phyloP scores from a whole-genome alignment of 2,888 invertebrate genomes.

The Mallateleia sp. region DNA sequence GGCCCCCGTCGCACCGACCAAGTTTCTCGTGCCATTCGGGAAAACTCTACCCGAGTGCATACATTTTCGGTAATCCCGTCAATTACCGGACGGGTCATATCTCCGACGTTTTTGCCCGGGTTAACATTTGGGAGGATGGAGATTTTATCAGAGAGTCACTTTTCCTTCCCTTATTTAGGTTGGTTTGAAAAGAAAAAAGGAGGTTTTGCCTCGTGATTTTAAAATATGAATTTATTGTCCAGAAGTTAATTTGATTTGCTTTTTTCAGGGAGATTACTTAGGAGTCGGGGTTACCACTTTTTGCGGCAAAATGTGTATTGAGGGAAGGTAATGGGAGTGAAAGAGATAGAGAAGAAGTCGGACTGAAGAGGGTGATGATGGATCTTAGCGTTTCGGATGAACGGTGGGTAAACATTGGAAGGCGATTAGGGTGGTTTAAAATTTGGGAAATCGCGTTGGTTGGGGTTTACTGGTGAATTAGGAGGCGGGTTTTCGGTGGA shows the following conservation, averaged over 20 bases:
- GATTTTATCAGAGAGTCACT: conserved; percentile 13
- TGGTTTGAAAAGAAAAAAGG: background rate
- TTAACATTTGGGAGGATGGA: conserved; percentile 1
- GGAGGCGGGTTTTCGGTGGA: background rate
- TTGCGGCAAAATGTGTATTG: conserved; percentile 7
- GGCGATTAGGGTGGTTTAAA: background rate
- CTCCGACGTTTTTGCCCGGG: conserved; percentile 18
- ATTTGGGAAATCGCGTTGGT: background rate
- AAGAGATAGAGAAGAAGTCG: conserved; percentile 21
- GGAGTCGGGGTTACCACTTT: background rate
- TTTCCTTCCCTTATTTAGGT: background rate
- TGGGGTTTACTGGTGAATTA: background rate
- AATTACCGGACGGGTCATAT: conserved; percentile 39
- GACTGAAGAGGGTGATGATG: background rate
- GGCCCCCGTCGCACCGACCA: conserved; percentile 85
- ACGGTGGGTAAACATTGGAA: background rate
- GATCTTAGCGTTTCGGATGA: background rate
- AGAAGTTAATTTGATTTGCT: conserved; percentile 1
- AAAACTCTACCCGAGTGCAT: conserved; percentile 19
- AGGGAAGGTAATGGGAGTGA: background rate
- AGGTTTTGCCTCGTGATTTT: background rate
- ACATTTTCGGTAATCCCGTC: conserved; percentile 62
- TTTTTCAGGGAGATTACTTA: background rate
- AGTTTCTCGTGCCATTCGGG: background rate
- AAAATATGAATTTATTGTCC: conserved; percentile 40